A percentile compares a stretch with the other conserved stretches of the same genome.
These are phyloP conservation scores for Hassar affinis DNA, from an alignment of 2,113 vertebrate genomes.

Conservation along the genomic window DNA sequence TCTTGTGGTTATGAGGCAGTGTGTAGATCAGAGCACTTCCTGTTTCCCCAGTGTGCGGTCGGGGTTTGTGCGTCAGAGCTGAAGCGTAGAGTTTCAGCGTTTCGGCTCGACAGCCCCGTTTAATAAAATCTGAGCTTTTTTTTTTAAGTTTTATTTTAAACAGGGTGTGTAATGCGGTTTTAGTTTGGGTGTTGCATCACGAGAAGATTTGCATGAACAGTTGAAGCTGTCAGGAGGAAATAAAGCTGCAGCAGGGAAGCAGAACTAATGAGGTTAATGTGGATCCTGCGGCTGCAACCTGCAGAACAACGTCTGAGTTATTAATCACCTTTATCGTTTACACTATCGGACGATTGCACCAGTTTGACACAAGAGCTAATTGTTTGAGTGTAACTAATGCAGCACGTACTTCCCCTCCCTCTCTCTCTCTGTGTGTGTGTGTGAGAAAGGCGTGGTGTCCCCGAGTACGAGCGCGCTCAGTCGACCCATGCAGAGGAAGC, in stretches of 20 bases:
- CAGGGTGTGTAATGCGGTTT: neutral
- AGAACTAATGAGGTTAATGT: neutral
- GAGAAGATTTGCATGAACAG: neutral
- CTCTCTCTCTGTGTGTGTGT: neutral
- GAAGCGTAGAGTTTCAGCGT: neutral
- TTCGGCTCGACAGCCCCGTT: neutral
- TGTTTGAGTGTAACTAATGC: neutral
- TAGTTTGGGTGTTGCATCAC: neutral
- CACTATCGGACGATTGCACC: too few species aligned
- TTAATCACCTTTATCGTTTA: neutral
- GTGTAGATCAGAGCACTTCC: slow-evolving; percentile 42
- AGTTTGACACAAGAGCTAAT: too few species aligned
- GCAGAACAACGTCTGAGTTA: neutral
- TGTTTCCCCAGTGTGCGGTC: slow-evolving; percentile 47
- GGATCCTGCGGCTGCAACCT: neutral
- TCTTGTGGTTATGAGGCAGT: slow-evolving; percentile 26
- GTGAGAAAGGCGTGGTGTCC: slow-evolving; percentile 78
- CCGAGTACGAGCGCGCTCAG: slow-evolving; percentile 88
- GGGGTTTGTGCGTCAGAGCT: slow-evolving; percentile 26
- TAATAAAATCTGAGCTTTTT: neutral
- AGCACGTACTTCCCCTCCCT: too few species aligned
- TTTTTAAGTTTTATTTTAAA: neutral
- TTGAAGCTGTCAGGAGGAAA: neutral
- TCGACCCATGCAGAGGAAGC: slow-evolving; percentile 95
- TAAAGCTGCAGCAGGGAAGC: neutral